Evolutionary conservation across 2,113 vertebrate species (phyloP).

Genomic region (Okapia johnstoni): DNA sequence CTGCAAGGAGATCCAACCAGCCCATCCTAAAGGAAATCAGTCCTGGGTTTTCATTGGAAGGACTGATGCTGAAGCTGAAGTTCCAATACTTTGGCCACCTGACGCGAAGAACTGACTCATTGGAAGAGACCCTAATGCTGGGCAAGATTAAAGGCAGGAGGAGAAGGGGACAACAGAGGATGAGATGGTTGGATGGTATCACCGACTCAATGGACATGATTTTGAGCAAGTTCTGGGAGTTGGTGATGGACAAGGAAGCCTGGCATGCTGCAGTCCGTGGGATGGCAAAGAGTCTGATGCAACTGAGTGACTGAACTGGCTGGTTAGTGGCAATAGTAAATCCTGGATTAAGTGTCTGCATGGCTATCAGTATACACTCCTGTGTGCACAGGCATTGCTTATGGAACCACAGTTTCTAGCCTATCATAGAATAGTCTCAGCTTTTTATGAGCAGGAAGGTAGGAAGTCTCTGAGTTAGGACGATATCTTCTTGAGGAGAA

Average conservation of each 20-base stretch:
- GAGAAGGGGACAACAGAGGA: not conserved
- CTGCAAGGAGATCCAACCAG: not conserved
- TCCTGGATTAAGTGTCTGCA: not conserved
- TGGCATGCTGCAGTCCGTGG: not conserved
- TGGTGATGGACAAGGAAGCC: not conserved
- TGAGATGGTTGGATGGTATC: not conserved
- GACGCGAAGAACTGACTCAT: rapidly evolving
- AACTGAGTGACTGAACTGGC: not conserved
- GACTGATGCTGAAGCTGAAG: not conserved
- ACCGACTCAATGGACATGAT: not conserved
- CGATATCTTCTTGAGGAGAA: not conserved
- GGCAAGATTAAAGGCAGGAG: not conserved
- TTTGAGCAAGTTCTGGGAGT: not conserved
- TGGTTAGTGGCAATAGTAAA: not conserved
- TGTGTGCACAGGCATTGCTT: not conserved
- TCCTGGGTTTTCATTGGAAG: not conserved
- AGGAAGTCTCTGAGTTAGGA: not conserved
- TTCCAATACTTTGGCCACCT: not conserved
- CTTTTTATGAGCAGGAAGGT: not conserved
- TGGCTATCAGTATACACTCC: not conserved
- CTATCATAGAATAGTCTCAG: not conserved
- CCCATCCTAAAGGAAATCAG: not conserved
- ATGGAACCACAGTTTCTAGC: not conserved
- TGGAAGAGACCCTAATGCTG: not conserved
- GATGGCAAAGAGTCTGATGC: not conserved